Base-by-base conservation (phyloP, 2,888 invertebrate species). In the Neocrepidodera transversa region DNA sequence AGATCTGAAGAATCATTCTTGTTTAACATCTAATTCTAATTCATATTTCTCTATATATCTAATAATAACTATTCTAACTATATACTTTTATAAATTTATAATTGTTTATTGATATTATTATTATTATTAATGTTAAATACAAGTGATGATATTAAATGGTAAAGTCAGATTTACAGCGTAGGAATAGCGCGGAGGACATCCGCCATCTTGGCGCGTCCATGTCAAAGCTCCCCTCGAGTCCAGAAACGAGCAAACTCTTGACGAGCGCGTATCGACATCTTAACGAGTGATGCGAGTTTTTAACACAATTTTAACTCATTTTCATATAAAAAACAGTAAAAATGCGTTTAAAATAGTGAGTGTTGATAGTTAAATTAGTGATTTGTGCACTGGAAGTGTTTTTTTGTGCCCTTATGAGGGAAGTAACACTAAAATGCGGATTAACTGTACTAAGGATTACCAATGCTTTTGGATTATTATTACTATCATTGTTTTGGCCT, bases 371-470 rank as follows among this genome's bases (percentile, higher is more conserved):
- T 62, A 59, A 62, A 82, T 83, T 82, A 83, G 82, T 83, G 82
- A 82, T 72, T 63, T 64, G 68, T 83, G 83, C 60, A 66, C 61
- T 68, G 66, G 68, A 63, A 68, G 75, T 74, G 72, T 62, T 66
- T 69, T 70, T 68, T 71, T 69, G 69, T 77, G 77, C 75, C 76
- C 78, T 78, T 78, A 79, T 79, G 79, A 74, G 76, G 78, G 78
- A 74, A 74, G 72, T 76, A 73, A 74, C 68, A 68, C 71, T 74
- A 86, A 84, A 84, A 86, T 86, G 86, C 85, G 86, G 85, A 85
- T 86, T 83, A 84, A 85, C 84, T 83, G 83, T 68, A 73, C 70
- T 82, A 82, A 84, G 85, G 85, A 85, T 84, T 85, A 85, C 64
- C 59, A 67, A 83, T 83, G 54, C 45, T 28, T 84, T 84, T 84